phyloP scores from a whole-genome alignment of 1,140 invertebrate species.

The Campodea augens region DNA sequence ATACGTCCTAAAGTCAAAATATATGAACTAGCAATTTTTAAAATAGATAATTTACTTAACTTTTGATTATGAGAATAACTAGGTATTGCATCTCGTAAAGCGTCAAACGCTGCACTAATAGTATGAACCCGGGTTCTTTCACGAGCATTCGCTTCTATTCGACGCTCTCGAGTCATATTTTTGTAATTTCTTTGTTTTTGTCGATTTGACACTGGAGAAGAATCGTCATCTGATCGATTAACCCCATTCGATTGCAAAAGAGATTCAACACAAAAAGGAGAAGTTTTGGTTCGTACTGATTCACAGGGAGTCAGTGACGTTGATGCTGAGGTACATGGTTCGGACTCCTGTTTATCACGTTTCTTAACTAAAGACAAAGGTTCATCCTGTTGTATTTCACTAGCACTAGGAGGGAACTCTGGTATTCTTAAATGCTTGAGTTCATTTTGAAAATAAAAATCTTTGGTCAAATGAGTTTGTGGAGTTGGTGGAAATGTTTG shows the following conservation, averaged over 20 bases:
- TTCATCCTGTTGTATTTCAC: no score
- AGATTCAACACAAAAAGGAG: no score
- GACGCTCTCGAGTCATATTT: conserved; percentile 77
- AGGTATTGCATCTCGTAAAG: conserved; percentile 58
- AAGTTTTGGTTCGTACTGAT: neutral
- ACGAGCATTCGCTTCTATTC: conserved; percentile 82
- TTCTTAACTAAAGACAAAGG: neutral
- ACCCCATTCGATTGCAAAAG: no score
- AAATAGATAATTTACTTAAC: conserved; percentile 72
- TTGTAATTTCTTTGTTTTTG: conserved; percentile 75
- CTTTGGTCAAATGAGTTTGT: no score
- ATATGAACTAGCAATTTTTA: conserved; percentile 77
- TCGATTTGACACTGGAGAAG: no score
- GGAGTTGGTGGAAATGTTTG: no score
- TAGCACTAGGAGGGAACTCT: no score
- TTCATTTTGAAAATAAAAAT: no score
- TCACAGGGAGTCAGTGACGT: neutral
- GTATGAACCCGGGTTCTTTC: conserved; percentile 84
- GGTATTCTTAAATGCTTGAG: no score
- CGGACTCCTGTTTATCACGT: no score
- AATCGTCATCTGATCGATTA: no score
- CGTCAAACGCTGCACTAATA: conserved; percentile 86
- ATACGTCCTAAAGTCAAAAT: conserved; percentile 62
- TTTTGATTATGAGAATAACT: conserved; percentile 85
- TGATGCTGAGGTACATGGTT: no score